phyloP scores from a whole-genome alignment of 2,113 vertebrate genomes.

The Platysternon megacephalum region DNA sequence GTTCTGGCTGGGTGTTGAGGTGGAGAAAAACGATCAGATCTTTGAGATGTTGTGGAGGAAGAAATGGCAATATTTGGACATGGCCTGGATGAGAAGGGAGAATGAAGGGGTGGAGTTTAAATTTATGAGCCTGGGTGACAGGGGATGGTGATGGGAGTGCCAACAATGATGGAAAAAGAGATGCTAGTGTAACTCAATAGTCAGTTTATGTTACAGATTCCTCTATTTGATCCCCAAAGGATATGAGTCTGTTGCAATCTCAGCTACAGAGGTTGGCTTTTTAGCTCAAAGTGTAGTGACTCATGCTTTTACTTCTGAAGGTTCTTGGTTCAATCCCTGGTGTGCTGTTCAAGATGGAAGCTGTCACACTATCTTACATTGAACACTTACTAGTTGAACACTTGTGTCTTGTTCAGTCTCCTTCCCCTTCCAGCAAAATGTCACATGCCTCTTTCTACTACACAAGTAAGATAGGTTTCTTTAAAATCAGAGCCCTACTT shows the following conservation, averaged over 20 bases:
- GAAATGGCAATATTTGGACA: not conserved
- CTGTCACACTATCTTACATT: not conserved
- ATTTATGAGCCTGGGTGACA: not conserved
- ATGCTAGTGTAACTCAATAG: not conserved
- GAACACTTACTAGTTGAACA: not conserved
- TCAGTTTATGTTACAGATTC: not conserved
- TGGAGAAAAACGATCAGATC: not conserved
- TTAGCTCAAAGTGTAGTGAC: not conserved
- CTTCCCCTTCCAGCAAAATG: not conserved
- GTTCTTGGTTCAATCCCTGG: not conserved
- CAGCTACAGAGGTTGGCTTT: not conserved
- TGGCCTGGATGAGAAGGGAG: not conserved
- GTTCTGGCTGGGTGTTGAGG: not conserved
- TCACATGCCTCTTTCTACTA: not conserved
- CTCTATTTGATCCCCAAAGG: not conserved
- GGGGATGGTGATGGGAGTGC: not conserved
- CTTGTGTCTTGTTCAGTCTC: not conserved
- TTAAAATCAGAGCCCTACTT: slow-evolving; percentile 26
- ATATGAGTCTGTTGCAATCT: not conserved
- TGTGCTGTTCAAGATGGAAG: not conserved
- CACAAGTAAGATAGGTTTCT: not conserved
- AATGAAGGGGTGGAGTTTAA: not conserved
- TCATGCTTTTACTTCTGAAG: not conserved
- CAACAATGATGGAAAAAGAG: not conserved
- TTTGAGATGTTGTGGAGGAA: not conserved